Percentiles rank a stretch among this genome's conserved stretches.
Conservation (phyloP, 2,797 vertebrate genomes). For the Tokudaia muenninki region DNA sequence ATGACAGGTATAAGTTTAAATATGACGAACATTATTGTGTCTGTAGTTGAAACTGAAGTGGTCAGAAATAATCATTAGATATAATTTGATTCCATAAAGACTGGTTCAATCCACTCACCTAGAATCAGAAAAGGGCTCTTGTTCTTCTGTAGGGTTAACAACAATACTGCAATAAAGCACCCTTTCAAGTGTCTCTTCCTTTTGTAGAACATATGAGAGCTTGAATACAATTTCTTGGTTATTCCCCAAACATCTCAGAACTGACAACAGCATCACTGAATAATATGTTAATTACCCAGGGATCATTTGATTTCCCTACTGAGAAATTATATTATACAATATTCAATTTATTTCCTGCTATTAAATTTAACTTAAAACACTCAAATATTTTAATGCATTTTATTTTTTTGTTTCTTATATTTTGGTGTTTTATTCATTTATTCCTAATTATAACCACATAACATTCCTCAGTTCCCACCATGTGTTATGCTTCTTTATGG, state of each 20-base stretch:
- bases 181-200: background rate
- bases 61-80: background rate
- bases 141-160: background rate
- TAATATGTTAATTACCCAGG: conserved; percentile 17
- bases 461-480: background rate
- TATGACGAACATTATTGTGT: background rate
- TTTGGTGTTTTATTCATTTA: background rate
- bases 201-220: background rate
- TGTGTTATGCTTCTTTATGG: background rate
- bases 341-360: background rate
- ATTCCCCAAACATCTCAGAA: conserved; percentile 45
- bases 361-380: background rate
- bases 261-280: background rate
- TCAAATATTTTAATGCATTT: background rate
- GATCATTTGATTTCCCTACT: conserved; percentile 28
- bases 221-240: background rate
- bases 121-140: background rate
- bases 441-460: background rate
- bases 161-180: background rate
- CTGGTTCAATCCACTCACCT: background rate
- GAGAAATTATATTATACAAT: background rate
- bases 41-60: background rate
- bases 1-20: background rate
- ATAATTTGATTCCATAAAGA: background rate
- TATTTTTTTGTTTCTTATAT: background rate